phyloP scores from a whole-genome alignment of 2,113 vertebrate genomes.

The Heterocephalus glaber region DNA sequence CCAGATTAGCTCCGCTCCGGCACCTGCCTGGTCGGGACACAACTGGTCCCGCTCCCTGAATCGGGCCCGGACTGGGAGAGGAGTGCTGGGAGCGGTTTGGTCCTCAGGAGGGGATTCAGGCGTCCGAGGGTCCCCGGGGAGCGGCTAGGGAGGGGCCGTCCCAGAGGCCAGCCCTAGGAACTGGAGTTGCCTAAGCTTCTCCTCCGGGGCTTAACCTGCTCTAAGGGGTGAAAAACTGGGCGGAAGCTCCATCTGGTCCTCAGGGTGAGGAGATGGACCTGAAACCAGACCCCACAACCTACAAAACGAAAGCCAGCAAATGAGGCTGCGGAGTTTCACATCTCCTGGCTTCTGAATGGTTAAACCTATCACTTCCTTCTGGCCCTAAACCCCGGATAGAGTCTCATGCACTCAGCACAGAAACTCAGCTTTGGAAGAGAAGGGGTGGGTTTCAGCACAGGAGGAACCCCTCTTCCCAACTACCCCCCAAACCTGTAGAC shows the following conservation, averaged over 20 bases:
- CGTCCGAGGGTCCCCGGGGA: conserved; percentile 15
- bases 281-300: neutral
- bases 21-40: conserved; percentile 53
- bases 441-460: neutral
- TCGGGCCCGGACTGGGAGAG: neutral
- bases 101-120: neutral
- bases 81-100: neutral
- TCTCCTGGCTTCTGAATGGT: neutral
- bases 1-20: neutral
- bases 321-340: neutral
- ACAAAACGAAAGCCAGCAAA: neutral
- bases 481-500: neutral
- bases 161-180: conserved; percentile 47
- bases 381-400: neutral
- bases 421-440: conserved; percentile 4
- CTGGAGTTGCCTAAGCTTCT: conserved; percentile 61
- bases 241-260: neutral
- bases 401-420: neutral
- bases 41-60: neutral
- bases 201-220: neutral
- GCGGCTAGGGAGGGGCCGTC: neutral
- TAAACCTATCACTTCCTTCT: neutral
- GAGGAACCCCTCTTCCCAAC: neutral
- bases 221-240: neutral
- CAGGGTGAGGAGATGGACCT: neutral